Evolutionary conservation across 1,140 invertebrate species (phyloP).

Genomic region (Neotoxoptera formosana): DNA sequence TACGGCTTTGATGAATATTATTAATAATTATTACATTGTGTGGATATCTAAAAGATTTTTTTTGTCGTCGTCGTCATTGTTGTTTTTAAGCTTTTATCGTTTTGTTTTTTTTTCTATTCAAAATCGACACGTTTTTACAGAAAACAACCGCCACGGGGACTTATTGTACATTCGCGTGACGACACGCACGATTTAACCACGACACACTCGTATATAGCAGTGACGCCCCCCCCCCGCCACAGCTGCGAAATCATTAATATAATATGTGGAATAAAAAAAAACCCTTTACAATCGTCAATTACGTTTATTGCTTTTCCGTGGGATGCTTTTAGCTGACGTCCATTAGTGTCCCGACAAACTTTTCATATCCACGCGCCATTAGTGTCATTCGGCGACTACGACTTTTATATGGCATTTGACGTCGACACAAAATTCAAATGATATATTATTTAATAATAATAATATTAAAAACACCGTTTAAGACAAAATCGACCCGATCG

Average conservation of each 20-base stretch:
- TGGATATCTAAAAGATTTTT: neutral
- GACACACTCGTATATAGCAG: neutral
- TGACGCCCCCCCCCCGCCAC: neutral
- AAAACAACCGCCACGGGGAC: neutral
- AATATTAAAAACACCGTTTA: neutral
- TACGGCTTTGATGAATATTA: neutral
- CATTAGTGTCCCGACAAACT: constrained; percentile 54
- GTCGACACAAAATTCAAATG: constrained; percentile 32
- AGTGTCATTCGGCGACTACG: constrained; percentile 34
- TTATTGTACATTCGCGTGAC: constrained; percentile 28
- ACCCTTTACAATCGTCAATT: constrained; percentile 54
- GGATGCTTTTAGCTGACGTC: constrained; percentile 57
- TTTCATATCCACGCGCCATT: constrained; percentile 53
- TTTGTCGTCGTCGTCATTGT: neutral
- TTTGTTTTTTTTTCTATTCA: neutral
- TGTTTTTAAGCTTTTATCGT: neutral
- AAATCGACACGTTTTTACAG: neutral
- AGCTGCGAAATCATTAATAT: constrained; percentile 28
- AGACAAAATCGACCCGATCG: neutral
- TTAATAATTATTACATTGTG: neutral
- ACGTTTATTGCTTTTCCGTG: constrained; percentile 53
- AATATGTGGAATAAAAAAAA: constrained; percentile 44
- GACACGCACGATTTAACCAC: constrained; percentile 35
- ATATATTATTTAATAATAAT: constrained; percentile 23
- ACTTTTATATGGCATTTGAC: constrained; percentile 47